Evolutionary conservation across 2,888 invertebrate genomes (phyloP).

Genomic region (Bugula neritina): DNA sequence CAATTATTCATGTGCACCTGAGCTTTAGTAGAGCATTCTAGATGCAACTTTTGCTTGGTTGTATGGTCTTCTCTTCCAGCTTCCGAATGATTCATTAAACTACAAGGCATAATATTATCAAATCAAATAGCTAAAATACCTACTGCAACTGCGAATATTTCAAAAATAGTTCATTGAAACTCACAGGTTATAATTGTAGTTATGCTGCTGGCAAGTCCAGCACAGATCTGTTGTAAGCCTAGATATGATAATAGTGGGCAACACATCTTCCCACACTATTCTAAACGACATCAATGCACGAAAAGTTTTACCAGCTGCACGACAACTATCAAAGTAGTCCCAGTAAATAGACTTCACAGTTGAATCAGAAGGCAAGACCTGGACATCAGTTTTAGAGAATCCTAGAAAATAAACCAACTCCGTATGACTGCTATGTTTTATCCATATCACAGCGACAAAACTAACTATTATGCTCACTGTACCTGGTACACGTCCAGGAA

Average conservation of each 20-base stretch:
- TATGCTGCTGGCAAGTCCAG: conserved; percentile 31
- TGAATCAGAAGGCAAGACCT: conserved; percentile 9
- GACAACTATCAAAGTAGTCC: not conserved
- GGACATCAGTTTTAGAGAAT: not conserved
- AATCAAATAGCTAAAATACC: too few relatives aligned
- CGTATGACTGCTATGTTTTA: too few relatives aligned
- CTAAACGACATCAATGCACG: not conserved
- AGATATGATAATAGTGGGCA: conserved; percentile 29
- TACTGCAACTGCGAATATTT: too few relatives aligned
- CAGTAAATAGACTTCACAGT: not conserved
- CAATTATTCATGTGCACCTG: not conserved
- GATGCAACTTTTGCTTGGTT: not conserved
- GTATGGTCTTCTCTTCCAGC: not conserved
- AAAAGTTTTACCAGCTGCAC: not conserved
- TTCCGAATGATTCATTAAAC: not conserved
- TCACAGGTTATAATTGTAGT: not conserved
- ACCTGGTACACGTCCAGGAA: too few relatives aligned
- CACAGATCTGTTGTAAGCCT: conserved; percentile 31
- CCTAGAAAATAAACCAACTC: conserved; percentile 5
- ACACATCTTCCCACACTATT: conserved; percentile 28
- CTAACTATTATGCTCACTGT: too few relatives aligned
- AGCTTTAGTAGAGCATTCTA: not conserved
- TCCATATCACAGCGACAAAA: too few relatives aligned
- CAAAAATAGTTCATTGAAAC: not conserved
- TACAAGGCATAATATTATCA: too few relatives aligned